Conservation (phyloP, 2,113 vertebrate species). For the Tragelaphus imberbis region DNA sequence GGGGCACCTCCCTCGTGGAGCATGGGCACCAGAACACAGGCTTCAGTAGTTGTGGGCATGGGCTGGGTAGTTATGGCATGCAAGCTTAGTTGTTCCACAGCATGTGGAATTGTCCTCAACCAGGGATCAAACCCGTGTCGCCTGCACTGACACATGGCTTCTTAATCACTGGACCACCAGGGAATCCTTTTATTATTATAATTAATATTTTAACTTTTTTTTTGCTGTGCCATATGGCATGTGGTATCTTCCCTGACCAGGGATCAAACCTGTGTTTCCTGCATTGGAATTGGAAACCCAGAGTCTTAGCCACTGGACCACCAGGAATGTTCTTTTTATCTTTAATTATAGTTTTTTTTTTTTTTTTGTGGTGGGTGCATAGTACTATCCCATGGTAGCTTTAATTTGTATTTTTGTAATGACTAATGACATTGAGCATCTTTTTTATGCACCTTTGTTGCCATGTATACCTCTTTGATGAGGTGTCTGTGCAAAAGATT, state of each 20-base stretch:
- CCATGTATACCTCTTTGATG: not conserved
- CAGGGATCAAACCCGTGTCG: not conserved
- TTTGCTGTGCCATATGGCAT: not conserved
- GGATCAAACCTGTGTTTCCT: not conserved
- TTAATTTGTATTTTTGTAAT: not conserved
- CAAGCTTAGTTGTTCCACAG: not conserved
- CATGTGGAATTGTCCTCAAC: not conserved
- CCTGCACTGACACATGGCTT: not conserved
- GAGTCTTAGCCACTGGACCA: not conserved
- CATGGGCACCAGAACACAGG: not conserved
- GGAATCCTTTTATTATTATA: not conserved
- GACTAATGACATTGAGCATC: not conserved
- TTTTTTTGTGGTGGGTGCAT: not conserved
- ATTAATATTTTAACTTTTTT: not conserved
- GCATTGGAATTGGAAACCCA: not conserved
- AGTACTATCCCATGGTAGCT: not conserved
- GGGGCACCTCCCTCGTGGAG: not conserved
- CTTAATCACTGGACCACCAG: not conserved
- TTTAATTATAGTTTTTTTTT: not conserved
- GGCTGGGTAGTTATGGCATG: not conserved
- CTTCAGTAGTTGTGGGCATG: not conserved
- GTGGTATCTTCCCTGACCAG: not conserved
- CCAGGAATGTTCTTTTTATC: not conserved
- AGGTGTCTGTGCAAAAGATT: not conserved
- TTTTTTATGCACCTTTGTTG: not conserved